A percentile compares a stretch with the other conserved stretches of the same genome.
Conservation (phyloP, 2,888 invertebrate species). For the Zele albiditarsus region DNA sequence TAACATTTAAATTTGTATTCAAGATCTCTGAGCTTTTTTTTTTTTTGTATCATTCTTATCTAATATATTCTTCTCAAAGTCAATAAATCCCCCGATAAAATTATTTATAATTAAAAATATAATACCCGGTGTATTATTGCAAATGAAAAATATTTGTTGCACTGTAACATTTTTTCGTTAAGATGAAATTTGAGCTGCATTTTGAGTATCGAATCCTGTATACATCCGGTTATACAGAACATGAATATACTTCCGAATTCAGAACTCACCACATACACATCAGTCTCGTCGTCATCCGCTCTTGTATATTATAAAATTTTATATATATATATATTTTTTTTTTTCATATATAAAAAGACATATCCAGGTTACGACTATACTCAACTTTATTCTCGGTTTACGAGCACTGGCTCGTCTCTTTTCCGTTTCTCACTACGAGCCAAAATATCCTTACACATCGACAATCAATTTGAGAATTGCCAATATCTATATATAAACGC, state of each 20-base stretch:
- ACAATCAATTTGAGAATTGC: constrained; percentile 4
- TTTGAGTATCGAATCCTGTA: constrained; percentile 5
- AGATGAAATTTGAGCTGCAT: constrained; percentile 16
- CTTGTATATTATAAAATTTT: not conserved
- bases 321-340: not conserved
- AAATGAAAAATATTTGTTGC: not conserved
- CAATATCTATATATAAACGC: not conserved
- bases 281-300: constrained; percentile 23
- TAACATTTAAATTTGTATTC: no score
- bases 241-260: not conserved
- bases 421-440: constrained; percentile 20
- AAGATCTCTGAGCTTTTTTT: no score
- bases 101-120: no score
- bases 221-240: not conserved
- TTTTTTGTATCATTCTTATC: no score
- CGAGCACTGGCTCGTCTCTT: constrained; percentile 28
- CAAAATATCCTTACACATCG: constrained; percentile 6
- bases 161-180: not conserved
- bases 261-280: not conserved
- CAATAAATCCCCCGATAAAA: no score
- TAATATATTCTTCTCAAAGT: no score
- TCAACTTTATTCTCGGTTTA: constrained; percentile 20
- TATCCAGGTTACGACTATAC: constrained; percentile 20
- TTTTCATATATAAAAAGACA: not conserved
- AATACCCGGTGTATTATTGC: not conserved